Conservation (phyloP, 2,113 vertebrate species). For the Desmodus rotundus region DNA sequence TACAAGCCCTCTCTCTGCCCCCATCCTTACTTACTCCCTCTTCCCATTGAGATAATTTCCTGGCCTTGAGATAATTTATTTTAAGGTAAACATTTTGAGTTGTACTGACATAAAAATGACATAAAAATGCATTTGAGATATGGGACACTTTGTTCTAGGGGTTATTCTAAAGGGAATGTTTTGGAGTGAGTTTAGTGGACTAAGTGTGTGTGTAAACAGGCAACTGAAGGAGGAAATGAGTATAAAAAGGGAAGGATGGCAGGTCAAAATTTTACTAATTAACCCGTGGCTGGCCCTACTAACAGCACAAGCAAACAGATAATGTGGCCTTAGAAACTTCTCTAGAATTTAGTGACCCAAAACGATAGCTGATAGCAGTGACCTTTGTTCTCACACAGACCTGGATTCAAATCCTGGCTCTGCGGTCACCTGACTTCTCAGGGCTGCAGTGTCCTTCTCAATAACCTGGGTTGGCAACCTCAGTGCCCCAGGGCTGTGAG, state of each 20-base stretch:
- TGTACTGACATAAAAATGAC: not conserved
- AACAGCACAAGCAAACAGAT: not conserved
- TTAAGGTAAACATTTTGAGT: not conserved
- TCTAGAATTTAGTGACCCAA: not conserved
- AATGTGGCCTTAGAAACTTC: not conserved
- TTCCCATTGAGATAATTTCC: not conserved
- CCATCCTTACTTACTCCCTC: too few relatives aligned
- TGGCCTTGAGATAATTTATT: not conserved
- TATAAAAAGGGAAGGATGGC: not conserved
- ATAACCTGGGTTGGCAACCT: fast-evolving
- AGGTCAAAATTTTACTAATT: not conserved
- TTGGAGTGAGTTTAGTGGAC: not conserved
- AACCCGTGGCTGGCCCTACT: not conserved
- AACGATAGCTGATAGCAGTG: not conserved
- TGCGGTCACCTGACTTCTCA: not conserved
- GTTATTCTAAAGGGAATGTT: not conserved
- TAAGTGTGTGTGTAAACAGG: not conserved
- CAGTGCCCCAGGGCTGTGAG: not conserved
- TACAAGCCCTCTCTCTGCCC: fast-evolving
- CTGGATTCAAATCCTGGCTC: not conserved
- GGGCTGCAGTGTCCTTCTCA: not conserved
- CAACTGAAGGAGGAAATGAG: not conserved
- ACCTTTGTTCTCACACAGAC: not conserved
- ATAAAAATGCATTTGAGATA: not conserved
- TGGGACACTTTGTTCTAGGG: not conserved